A percentile compares a stretch with the other conserved stretches of the same genome.
Conservation (phyloP, 2,888 invertebrate species). For the Salticus scenicus region DNA sequence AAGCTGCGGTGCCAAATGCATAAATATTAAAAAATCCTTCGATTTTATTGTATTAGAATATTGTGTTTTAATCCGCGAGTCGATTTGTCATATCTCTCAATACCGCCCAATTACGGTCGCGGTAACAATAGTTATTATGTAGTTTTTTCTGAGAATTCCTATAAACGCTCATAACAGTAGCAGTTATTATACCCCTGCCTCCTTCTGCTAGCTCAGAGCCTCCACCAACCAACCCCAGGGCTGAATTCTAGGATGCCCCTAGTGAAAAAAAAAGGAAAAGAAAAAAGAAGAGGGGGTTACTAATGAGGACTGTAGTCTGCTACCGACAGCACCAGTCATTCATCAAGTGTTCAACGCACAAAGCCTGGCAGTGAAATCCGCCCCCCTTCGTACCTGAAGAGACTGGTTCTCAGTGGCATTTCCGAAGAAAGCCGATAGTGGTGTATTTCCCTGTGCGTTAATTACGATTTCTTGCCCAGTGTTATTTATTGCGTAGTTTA, state of each 20-base stretch:
- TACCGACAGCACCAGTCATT: constrained; percentile 41
- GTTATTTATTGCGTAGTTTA: constrained; percentile 60
- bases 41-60: no score
- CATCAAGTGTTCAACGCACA: constrained; percentile 45
- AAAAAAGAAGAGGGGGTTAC: constrained; percentile 25
- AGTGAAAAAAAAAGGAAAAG: no score
- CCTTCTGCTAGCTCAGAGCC: neutral
- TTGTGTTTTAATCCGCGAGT: no score
- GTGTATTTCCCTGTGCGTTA: neutral
- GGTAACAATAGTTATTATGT: no score
- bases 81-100: no score
- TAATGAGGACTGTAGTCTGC: constrained; percentile 43
- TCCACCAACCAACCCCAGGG: constrained; percentile 8
- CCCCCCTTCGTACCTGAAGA: constrained; percentile 3
- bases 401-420: constrained; percentile 4
- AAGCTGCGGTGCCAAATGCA: no score
- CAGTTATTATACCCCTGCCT: neutral
- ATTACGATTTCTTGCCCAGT: constrained; percentile 6
- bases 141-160: neutral
- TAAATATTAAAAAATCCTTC: no score
- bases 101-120: no score
- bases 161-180: neutral
- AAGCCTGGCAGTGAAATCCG: neutral
- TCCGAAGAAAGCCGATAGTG: constrained; percentile 8
- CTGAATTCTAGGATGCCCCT: neutral